Evolutionary conservation across 2,797 vertebrate species (phyloP).

Genomic region (Chloroceryle amazona): DNA sequence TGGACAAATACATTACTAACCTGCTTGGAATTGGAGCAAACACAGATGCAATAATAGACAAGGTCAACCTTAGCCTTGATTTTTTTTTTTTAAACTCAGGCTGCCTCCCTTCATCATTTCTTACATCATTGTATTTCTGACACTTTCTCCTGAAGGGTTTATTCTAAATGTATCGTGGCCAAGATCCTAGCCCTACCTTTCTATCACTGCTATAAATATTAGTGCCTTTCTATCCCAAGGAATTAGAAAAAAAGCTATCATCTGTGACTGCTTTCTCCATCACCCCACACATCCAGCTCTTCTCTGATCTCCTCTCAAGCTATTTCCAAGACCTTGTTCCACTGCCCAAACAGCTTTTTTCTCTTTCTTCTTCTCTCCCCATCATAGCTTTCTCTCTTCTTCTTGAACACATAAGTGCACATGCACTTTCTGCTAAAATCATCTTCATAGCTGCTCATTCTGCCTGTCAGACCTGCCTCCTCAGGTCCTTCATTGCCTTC

Average conservation of each 20-base stretch:
- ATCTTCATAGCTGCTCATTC: background rate
- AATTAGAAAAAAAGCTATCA: background rate
- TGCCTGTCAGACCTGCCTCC: background rate
- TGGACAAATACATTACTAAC: background rate
- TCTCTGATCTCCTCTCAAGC: background rate
- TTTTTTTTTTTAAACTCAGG: background rate
- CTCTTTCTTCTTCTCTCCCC: background rate
- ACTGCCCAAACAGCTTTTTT: background rate
- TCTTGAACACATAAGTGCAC: background rate
- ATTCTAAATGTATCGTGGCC: background rate
- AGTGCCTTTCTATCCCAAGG: background rate
- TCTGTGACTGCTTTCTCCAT: constrained; percentile 12
- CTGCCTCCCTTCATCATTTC: background rate
- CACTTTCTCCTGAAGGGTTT: background rate
- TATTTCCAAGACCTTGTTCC: constrained; percentile 11
- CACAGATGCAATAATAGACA: background rate
- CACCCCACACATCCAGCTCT: background rate
- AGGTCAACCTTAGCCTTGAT: background rate
- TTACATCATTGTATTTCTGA: background rate
- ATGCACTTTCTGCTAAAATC: background rate
- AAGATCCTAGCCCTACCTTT: background rate
- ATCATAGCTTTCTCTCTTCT: background rate
- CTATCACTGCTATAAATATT: constrained; percentile 15
- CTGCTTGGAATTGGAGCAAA: background rate
- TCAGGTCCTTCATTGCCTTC: background rate